Conservation (phyloP, 2,888 invertebrate genomes). For the Gastracanthus pulcherrimus region DNA sequence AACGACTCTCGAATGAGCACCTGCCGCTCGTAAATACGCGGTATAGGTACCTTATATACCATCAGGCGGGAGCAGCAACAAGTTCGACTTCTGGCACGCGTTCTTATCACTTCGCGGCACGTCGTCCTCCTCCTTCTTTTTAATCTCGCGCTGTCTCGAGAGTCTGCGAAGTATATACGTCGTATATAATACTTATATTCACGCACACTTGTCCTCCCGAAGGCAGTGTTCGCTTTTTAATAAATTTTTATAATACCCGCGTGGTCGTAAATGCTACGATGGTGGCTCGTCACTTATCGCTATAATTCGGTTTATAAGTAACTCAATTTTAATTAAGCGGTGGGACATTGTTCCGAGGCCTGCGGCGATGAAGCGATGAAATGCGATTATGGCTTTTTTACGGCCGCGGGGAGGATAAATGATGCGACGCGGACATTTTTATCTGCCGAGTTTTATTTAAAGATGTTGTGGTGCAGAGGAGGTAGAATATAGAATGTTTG, state of each 20-base stretch:
- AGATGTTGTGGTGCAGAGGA: neutral
- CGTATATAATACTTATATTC: no score
- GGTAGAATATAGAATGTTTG: no score
- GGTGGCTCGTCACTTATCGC: neutral
- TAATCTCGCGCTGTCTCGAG: no score
- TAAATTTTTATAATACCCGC: neutral
- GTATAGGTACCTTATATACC: neutral
- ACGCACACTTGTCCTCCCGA: no score
- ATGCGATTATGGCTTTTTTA: neutral
- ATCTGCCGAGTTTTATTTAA: neutral
- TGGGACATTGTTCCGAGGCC: neutral
- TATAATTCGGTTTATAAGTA: neutral
- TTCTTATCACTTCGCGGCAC: neutral
- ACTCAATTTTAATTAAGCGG: neutral
- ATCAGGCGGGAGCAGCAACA: slow-evolving; percentile 18
- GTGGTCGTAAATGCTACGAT: neutral
- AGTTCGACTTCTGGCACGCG: slow-evolving; percentile 32
- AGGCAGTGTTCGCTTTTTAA: no score
- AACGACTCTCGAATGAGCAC: neutral
- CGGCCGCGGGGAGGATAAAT: no score
- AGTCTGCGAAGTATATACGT: no score
- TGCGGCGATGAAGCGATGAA: neutral
- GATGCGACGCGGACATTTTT: neutral
- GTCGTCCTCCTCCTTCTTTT: neutral
- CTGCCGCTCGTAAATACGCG: neutral